phyloP scores from a whole-genome alignment of 2,113 vertebrate genomes.

The Archocentrus centrarchus region DNA sequence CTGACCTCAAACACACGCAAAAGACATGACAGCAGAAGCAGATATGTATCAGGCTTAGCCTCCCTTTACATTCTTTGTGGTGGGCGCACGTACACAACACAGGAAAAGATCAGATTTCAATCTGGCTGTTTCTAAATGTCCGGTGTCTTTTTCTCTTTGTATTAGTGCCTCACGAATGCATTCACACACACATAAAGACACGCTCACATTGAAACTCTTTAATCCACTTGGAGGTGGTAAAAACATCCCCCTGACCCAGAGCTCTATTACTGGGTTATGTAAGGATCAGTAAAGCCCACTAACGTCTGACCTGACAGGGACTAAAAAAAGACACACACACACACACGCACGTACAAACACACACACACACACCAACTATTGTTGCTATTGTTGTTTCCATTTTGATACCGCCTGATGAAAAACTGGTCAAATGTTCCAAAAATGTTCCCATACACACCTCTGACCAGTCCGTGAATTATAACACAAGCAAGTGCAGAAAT shows the following conservation, averaged over 20 bases:
- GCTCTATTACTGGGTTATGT: constrained; percentile 72
- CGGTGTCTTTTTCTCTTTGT: constrained; percentile 12
- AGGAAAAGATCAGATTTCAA: constrained; percentile 44
- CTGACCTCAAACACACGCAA: constrained; percentile 28
- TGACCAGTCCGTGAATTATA: background rate
- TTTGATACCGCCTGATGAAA: background rate
- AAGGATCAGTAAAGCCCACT: constrained; percentile 61
- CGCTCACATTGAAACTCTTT: constrained; percentile 25
- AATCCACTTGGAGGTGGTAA: constrained; percentile 49
- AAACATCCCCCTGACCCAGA: constrained; percentile 59
- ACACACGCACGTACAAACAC: background rate
- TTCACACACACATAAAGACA: background rate
- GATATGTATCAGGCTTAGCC: constrained; percentile 42
- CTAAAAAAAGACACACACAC: constrained; percentile 59
- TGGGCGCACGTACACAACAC: constrained; percentile 2
- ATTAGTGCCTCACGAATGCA: constrained; percentile 7
- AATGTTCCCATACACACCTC: background rate
- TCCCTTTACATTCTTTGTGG: constrained; percentile 46
- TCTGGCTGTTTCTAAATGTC: constrained; percentile 27
- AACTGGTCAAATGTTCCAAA: background rate
- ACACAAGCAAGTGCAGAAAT: constrained; percentile 1
- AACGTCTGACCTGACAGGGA: constrained; percentile 48
- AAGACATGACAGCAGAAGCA: constrained; percentile 22
- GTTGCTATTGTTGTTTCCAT: background rate
- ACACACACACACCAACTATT: background rate